A percentile compares a stretch with the other conserved stretches of the same genome.
phyloP scores from a whole-genome alignment of 2,888 invertebrate genomes.

The Ormyrus rosae region DNA sequence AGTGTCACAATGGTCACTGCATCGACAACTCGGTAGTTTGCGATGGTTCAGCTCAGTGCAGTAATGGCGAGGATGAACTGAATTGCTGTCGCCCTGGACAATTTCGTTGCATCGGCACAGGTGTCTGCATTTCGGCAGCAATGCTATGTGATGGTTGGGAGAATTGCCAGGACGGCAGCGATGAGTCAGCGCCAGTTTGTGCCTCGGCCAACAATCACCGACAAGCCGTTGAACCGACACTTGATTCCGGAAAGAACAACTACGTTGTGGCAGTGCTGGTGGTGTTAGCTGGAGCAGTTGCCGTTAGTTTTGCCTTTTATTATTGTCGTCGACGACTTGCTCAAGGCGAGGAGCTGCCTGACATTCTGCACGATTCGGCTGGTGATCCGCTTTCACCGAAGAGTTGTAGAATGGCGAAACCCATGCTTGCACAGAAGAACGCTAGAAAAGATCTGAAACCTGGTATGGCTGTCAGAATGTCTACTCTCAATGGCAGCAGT shows the following conservation, averaged over 20 bases:
- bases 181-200: conserved; percentile 84
- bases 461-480: conserved; percentile 80
- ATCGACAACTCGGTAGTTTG: conserved; percentile 80
- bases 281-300: conserved; percentile 78
- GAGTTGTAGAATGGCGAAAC: conserved; percentile 73
- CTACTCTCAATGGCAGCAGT: conserved; percentile 80
- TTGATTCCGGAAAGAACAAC: conserved; percentile 76
- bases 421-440: conserved; percentile 71
- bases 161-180: conserved; percentile 88
- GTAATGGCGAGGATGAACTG: conserved; percentile 83
- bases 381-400: conserved; percentile 82
- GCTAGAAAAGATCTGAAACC: conserved; percentile 71
- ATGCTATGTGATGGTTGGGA: conserved; percentile 86
- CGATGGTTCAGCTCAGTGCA: conserved; percentile 82
- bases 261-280: conserved; percentile 79
- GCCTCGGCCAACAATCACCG: conserved; percentile 74
- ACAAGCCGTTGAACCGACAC: conserved; percentile 67
- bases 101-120: conserved; percentile 85
- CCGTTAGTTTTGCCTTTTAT: conserved; percentile 78
- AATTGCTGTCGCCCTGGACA: conserved; percentile 81
- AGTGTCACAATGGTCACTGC: conserved; percentile 79
- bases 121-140: conserved; percentile 83
- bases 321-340: conserved; percentile 78
- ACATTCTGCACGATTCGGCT: conserved; percentile 80
- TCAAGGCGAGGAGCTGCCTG: conserved; percentile 76